These are phyloP conservation scores for Panagrolaimus sp. DNA, from an alignment of 1,140 invertebrate species.

Conservation along the genomic window DNA sequence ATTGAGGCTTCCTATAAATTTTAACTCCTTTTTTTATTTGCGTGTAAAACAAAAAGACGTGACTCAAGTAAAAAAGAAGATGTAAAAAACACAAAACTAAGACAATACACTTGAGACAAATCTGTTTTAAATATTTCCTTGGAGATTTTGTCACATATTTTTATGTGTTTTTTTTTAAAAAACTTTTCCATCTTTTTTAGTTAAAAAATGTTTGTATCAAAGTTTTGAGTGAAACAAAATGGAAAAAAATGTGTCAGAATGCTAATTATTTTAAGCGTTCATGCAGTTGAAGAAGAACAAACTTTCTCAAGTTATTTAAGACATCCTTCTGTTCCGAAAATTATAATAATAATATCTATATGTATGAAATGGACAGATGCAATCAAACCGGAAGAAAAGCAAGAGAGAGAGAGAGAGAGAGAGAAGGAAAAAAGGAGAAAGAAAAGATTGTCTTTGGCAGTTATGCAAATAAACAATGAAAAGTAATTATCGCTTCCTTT, in stretches of 20 bases:
- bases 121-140: background rate
- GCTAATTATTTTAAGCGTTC: background rate
- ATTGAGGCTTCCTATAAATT: conserved; percentile 2
- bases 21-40: background rate
- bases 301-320: background rate
- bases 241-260: background rate
- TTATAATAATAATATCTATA: too few species aligned
- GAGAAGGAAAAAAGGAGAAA: too few species aligned
- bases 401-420: background rate
- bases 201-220: too few species aligned
- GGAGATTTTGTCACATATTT: conserved; percentile 11
- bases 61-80: background rate
- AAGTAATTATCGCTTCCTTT: background rate
- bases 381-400: background rate
- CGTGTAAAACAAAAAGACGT: too few species aligned
- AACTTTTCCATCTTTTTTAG: background rate
- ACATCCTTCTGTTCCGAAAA: background rate
- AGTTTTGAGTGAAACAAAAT: too few species aligned
- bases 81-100: background rate
- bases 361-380: conserved; percentile 1
- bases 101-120: background rate
- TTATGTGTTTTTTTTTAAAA: background rate
- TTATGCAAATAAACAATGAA: conserved; percentile 16
- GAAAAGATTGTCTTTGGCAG: background rate
- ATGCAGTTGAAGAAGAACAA: too few species aligned